Percentiles rank a stretch among this genome's conserved stretches.
Conservation (phyloP, 2,797 vertebrate genomes). For the Crax fasciolata region DNA sequence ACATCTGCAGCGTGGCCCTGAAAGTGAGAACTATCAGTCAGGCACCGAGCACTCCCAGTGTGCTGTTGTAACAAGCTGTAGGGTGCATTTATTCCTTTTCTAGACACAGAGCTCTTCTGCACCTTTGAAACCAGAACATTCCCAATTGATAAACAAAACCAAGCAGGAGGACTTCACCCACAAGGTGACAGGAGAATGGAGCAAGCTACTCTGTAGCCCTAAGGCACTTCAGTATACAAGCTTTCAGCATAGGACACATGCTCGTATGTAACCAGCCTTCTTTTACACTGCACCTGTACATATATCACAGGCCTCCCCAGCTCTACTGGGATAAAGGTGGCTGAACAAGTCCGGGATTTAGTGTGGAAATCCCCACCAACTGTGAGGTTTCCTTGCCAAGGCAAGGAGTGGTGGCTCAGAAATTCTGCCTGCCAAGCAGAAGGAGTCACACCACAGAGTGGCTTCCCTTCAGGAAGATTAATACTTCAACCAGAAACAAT, state of each 20-base stretch:
- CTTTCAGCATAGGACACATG: background rate
- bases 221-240: background rate
- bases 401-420: background rate
- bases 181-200: background rate
- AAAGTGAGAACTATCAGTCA: background rate
- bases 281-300: background rate
- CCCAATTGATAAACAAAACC: background rate
- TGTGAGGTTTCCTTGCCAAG: background rate
- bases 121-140: background rate
- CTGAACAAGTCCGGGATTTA: background rate
- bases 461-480: background rate
- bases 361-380: background rate
- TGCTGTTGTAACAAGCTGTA: background rate
- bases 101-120: background rate
- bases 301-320: background rate
- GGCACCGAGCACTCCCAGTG: background rate
- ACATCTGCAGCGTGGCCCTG: constrained; percentile 98
- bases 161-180: background rate
- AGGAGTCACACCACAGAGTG: background rate
- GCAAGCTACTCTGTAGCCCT: background rate
- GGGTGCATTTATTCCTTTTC: background rate
- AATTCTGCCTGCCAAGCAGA: background rate
- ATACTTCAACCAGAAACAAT: background rate
- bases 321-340: background rate
- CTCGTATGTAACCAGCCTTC: background rate